Conservation (phyloP, 2,888 invertebrate genomes). For the Sminthurides aquaticus region DNA sequence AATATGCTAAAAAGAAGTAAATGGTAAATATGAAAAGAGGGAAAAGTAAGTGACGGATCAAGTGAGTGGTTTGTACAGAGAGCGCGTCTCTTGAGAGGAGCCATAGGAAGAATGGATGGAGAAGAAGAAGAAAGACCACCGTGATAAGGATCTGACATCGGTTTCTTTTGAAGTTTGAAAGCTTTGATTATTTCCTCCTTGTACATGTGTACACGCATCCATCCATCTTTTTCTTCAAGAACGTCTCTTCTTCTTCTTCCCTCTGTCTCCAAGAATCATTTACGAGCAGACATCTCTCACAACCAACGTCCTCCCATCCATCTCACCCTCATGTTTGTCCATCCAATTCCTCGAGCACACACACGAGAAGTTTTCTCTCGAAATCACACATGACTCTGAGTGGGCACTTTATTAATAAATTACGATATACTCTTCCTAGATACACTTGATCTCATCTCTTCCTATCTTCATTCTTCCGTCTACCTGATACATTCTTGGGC, state of each 20-base stretch:
- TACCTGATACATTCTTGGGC: not conserved
- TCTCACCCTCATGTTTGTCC: not conserved
- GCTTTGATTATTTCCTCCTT: constrained; percentile 20
- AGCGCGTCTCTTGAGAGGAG: not conserved
- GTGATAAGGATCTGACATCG: constrained; percentile 33
- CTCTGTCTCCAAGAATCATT: constrained; percentile 1
- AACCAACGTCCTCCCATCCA: not conserved
- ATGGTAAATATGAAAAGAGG: not conserved
- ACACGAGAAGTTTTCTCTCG: too few relatives aligned
- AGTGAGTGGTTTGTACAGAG: not conserved
- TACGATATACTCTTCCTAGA: not conserved
- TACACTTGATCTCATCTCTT: not conserved
- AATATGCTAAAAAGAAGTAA: not conserved
- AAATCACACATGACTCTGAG: too few relatives aligned
- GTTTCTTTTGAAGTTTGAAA: constrained; percentile 28
- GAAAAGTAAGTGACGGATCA: not conserved
- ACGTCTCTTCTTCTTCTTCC: not conserved
- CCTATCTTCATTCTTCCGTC: not conserved
- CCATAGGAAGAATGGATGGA: constrained; percentile 1
- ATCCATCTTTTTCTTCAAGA: constrained; percentile 1
- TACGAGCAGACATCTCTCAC: not conserved
- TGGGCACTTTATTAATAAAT: not conserved
- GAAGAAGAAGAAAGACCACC: constrained; percentile 21
- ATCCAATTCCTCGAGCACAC: not conserved
- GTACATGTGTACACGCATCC: constrained; percentile 8